Evolutionary conservation across 2,797 vertebrate genomes (phyloP), one percentile per base, ranked within the genome.

Genomic region (Limnodromus scolopaceus): DNA sequence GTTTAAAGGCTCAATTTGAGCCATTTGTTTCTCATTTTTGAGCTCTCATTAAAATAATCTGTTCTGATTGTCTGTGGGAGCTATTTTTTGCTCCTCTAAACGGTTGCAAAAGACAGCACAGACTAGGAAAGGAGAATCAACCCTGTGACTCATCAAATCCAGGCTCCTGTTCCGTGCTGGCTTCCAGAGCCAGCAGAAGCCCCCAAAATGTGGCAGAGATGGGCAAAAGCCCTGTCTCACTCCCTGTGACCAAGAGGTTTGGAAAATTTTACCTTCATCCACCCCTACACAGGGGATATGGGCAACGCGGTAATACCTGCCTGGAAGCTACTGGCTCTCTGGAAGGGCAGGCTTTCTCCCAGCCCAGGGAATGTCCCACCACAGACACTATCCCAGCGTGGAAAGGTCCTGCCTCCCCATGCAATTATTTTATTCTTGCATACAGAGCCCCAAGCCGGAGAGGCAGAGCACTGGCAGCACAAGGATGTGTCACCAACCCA

Each of bases 1-100:
- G 51, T 54, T 88, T 96, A 19, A 71, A 79, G 96, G 95, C 97
- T 97, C 97, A 95, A 97, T 98, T 96, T 82, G 90, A 96, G 93
- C 92, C 70, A 13, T 97, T 98, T 98, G 96, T 96, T 97, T 92
- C 96, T 96, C 93, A 30, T 93, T 95, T 96, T 90, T 82, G 93
- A 98, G 85, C 85, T 82, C 93, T 97, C 97, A 98, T 98, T 98
- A 98, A 98, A 98, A 98, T 97, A 97, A 98, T 98, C 96, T 97
- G 93, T 60, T 97, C 94, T 92, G 97, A 98, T 98, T 98, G 97
- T 98, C 97, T 97, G 66, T 5, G 46, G 85, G 92, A 97, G 97
- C 95, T 98, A 97, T 98, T 98, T 98, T 97, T 91, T 82, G 91
- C 43, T 66, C 91, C 95, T 91, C 65, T 92, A 87, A 93, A 92